These are phyloP conservation scores for Sebastes cheni DNA, from an alignment of 2,797 vertebrate species.

Conservation along the genomic window DNA sequence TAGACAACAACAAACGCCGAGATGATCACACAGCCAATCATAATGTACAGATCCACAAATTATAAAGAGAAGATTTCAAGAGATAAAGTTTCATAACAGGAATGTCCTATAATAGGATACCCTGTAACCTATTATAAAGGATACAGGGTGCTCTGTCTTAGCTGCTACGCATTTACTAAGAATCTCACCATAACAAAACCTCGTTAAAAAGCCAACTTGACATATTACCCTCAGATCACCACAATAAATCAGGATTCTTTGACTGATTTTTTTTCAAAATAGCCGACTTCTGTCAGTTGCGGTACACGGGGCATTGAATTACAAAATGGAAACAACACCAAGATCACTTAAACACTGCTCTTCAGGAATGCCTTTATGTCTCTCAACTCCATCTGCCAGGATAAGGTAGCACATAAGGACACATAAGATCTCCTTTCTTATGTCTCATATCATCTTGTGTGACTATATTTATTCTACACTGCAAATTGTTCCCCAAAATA, in stretches of 20 bases:
- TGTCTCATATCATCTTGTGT: not conserved
- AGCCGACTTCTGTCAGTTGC: not conserved
- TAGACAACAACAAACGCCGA: not conserved
- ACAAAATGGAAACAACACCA: not conserved
- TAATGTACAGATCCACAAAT: not conserved
- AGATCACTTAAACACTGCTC: not conserved
- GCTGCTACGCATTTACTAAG: not conserved
- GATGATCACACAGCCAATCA: not conserved
- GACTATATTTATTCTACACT: not conserved
- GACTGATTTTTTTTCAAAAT: not conserved
- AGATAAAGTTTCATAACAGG: not conserved
- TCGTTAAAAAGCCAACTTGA: not conserved
- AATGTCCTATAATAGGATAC: not conserved
- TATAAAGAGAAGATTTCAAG: not conserved
- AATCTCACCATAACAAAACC: not conserved
- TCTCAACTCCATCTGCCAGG: not conserved
- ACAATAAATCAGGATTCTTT: not conserved
- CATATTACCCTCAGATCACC: not conserved
- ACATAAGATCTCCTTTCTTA: not conserved
- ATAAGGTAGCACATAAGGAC: not conserved
- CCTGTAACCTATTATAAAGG: not conserved
- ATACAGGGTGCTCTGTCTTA: not conserved
- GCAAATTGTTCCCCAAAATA: slow-evolving; percentile 1
- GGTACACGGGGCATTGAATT: not conserved
- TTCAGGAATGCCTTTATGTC: not conserved